Percentiles rank a stretch among this genome's conserved stretches.
Evolutionary conservation across 2,113 vertebrate genomes (phyloP).

Genomic region (Zosterops hypoxanthus): DNA sequence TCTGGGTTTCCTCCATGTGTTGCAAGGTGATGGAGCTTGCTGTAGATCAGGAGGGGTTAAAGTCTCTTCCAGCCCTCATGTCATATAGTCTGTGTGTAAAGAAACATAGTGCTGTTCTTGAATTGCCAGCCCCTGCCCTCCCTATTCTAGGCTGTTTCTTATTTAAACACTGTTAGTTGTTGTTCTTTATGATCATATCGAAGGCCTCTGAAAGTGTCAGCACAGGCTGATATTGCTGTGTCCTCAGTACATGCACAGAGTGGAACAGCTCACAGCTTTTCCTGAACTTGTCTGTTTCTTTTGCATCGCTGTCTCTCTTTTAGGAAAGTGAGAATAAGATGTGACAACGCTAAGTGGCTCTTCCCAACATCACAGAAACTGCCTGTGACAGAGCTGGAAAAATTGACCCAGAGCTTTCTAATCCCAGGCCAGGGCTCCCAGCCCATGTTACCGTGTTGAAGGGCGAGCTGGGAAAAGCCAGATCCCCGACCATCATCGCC

Average conservation of each 20-base stretch:
- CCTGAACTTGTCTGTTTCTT: neutral
- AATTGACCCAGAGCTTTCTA: neutral
- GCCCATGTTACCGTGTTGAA: neutral
- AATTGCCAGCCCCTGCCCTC: neutral
- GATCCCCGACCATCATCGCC: rapidly evolving
- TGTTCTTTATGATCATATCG: neutral
- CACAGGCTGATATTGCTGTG: neutral
- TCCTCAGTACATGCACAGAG: neutral
- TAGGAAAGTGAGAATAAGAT: neutral
- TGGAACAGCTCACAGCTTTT: neutral
- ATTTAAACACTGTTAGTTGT: neutral
- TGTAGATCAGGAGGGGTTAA: neutral
- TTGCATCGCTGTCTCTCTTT: neutral
- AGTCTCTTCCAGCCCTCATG: neutral
- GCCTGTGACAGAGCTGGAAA: neutral
- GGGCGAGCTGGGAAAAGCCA: rapidly evolving
- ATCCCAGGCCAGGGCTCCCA: neutral
- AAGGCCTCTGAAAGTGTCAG: neutral
- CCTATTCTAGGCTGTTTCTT: neutral
- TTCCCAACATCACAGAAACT: neutral
- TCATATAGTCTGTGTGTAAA: neutral
- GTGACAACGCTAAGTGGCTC: neutral
- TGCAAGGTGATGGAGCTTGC: neutral
- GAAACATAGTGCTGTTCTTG: neutral
- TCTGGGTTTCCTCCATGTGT: neutral